A percentile compares a stretch with the other conserved stretches of the same genome.
Conservation (phyloP, 2,888 invertebrate genomes). For the Ophion ellenae region DNA sequence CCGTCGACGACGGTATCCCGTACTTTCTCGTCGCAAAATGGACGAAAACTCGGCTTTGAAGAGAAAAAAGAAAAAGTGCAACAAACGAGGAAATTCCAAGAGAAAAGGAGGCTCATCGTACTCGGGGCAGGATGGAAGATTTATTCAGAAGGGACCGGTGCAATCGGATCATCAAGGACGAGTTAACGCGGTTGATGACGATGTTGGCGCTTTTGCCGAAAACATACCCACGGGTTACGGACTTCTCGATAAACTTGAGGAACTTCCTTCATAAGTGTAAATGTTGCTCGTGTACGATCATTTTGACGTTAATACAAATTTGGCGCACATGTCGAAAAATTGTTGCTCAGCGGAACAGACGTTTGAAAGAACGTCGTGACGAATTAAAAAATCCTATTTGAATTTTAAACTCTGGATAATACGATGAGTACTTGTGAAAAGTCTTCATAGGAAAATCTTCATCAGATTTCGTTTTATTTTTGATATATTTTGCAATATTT, state of each 20-base stretch:
- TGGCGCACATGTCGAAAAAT: neutral
- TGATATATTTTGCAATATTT: neutral
- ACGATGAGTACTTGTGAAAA: neutral
- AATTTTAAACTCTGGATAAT: neutral
- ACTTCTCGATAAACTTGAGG: neutral
- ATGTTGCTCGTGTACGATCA: neutral
- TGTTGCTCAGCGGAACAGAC: neutral
- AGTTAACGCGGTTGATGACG: neutral
- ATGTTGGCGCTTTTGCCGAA: neutral
- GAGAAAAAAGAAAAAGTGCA: constrained; percentile 1
- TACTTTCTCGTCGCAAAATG: constrained; percentile 9
- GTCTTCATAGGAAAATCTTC: neutral
- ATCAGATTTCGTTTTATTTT: neutral
- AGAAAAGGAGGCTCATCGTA: neutral
- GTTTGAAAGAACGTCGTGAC: neutral
- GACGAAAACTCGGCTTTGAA: neutral
- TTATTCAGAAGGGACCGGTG: neutral
- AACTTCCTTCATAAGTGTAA: neutral
- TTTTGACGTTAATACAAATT: neutral
- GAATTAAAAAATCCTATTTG: neutral
- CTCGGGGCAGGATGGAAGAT: neutral
- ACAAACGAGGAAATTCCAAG: neutral
- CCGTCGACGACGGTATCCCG: neutral
- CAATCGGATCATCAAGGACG: neutral
- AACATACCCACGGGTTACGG: neutral